Conservation (phyloP, 2,888 invertebrate species). For the Anthrax anthrax region DNA sequence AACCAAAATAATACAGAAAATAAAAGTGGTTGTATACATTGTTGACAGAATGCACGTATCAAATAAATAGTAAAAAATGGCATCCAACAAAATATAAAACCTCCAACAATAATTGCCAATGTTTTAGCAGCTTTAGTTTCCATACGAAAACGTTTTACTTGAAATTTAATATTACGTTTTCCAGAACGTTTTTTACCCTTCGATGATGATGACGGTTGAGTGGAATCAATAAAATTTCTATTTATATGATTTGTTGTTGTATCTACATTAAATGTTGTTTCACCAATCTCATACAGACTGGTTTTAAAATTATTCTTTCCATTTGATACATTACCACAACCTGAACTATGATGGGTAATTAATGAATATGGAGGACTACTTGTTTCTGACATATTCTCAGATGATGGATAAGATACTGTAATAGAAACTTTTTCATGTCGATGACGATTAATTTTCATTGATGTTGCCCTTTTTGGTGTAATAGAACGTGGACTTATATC, state of each 20-base stretch:
- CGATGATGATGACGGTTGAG: slow-evolving; percentile 4
- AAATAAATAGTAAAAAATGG: slow-evolving; percentile 95
- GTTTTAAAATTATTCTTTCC: slow-evolving; percentile 25
- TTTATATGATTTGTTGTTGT: background rate
- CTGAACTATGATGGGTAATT: slow-evolving; percentile 13
- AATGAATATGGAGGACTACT: slow-evolving; percentile 24
- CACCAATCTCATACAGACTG: slow-evolving; percentile 29
- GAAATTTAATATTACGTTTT: slow-evolving; percentile 75
- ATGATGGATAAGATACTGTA: slow-evolving; percentile 69
- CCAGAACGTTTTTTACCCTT: slow-evolving; percentile 54
- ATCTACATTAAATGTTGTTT: slow-evolving; percentile 28
- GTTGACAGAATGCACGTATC: slow-evolving; percentile 71
- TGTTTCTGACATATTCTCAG: slow-evolving; percentile 44
- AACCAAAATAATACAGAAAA: slow-evolving; percentile 93
- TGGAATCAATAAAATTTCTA: background rate
- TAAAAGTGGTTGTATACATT: slow-evolving; percentile 69
- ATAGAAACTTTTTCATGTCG: slow-evolving; percentile 68
- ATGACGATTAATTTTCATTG: slow-evolving; percentile 38
- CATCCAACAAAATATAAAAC: slow-evolving; percentile 93
- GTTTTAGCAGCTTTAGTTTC: slow-evolving; percentile 96
- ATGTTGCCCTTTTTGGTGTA: slow-evolving; percentile 34
- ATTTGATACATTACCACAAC: slow-evolving; percentile 12
- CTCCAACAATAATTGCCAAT: slow-evolving; percentile 90
- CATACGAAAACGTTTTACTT: slow-evolving; percentile 83
- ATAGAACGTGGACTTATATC: slow-evolving; percentile 25